Evolutionary conservation across 2,113 vertebrate species (phyloP), one percentile per base, ranked within the genome.

Genomic region (Mugil cephalus): DNA sequence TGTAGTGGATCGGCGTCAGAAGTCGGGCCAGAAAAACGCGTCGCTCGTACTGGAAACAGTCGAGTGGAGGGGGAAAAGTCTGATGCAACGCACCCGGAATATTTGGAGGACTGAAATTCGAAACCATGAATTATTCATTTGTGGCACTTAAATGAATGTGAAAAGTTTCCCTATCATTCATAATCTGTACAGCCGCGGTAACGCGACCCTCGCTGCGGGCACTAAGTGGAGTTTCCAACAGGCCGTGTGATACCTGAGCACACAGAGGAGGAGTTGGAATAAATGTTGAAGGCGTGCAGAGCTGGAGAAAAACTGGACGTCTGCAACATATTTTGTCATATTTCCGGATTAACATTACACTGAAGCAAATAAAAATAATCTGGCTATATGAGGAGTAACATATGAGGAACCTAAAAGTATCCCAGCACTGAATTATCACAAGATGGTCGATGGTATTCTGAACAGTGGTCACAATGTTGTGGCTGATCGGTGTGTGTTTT

Each of bases 71-170:
- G 75, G 74, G 60, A 82, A 86, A 86, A 59, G 47, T 66, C 73
- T 70, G 70, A 77, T 76, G 83, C 69, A 87, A 91, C 83, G 75
- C 73, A 52, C 83, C 67, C 68, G 72, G 24, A 91, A 87, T 88
- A 85, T 92, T 89, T 86, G 17, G 51, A 82, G 66, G 74, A 30
- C 77, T 82, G 84, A 78, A 88, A 91, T 93, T 90, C 86, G 47
- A 91, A 80, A 64, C 47, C 17, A 86, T 93, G 74, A 92, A 94
- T 94, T 88, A 93, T 93, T 92, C 77, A 93, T 91, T 72, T 59
- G 52, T 60, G 77, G 77, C 77, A 84, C 78, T 87, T 86, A 86
- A 91, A 91, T 89, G 88, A 90, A 90, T 90, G 87, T 87, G 84
- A 91, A 90, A 88, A 90, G 77, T 90, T 91, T 86, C 80, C 64